phyloP scores from a whole-genome alignment of 1,140 invertebrate genomes.

The Cotesia glomerata region DNA sequence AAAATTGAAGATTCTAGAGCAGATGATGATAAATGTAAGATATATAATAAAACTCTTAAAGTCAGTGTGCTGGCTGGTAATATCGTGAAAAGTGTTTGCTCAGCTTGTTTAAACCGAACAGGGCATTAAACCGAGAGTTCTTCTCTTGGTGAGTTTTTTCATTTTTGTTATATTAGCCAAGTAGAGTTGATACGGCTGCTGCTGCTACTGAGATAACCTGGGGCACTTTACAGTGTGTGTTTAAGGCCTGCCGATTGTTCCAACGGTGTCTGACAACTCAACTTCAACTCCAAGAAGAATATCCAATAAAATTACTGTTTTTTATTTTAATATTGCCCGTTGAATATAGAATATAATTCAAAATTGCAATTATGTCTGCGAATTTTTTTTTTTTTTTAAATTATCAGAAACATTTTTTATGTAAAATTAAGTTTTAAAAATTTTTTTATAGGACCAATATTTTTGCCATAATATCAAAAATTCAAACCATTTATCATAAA shows the following conservation, averaged over 20 bases:
- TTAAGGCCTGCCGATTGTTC: slow-evolving; percentile 15
- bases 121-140: slow-evolving; percentile 53
- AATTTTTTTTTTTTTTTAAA: no score
- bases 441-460: no score
- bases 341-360: no score
- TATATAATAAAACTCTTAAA: slow-evolving; percentile 29
- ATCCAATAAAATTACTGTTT: neutral
- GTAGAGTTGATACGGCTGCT: slow-evolving; percentile 8
- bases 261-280: slow-evolving; percentile 21
- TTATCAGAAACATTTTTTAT: no score
- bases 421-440: no score
- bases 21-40: neutral
- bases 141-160: slow-evolving; percentile 14
- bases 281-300: neutral
- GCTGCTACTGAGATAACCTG: slow-evolving; percentile 20
- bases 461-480: no score
- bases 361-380: no score
- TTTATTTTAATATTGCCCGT: no score
- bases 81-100: slow-evolving; percentile 57
- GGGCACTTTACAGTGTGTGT: slow-evolving; percentile 17
- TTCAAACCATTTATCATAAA: no score
- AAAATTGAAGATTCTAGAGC: no score
- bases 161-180: slow-evolving; percentile 8
- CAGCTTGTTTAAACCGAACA: slow-evolving; percentile 50
- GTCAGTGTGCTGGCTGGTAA: slow-evolving; percentile 38